A percentile compares a stretch with the other conserved stretches of the same genome.
These are phyloP conservation scores for Leptinotarsa juncta DNA, from an alignment of 2,888 invertebrate species.

Conservation along the genomic window DNA sequence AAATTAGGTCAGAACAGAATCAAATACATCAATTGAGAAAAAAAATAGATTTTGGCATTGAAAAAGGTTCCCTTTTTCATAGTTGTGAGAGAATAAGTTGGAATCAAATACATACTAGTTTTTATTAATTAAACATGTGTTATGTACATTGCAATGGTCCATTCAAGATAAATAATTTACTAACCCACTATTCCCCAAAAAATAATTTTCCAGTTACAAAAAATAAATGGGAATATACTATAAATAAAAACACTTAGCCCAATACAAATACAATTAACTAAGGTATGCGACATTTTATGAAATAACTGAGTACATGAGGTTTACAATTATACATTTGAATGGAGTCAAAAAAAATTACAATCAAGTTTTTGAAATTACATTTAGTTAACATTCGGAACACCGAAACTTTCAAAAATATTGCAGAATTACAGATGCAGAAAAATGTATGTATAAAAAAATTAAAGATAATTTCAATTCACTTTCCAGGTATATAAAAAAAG, in stretches of 20 bases:
- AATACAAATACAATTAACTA: not conserved
- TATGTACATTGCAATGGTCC: conserved; percentile 14
- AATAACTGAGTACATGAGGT: not conserved
- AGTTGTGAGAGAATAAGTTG: no score
- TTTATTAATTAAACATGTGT: not conserved
- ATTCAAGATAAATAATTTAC: conserved; percentile 7
- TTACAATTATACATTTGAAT: not conserved
- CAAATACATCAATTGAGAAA: no score
- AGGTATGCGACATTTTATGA: not conserved
- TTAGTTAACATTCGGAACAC: not conserved
- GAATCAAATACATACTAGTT: conserved; percentile 10
- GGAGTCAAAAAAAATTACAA: not conserved
- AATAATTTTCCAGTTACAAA: not conserved
- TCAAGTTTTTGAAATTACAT: not conserved
- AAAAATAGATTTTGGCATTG: no score
- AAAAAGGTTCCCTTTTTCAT: no score
- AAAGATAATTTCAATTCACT: no score
- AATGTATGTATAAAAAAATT: no score
- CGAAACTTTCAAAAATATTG: no score
- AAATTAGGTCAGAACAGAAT: no score
- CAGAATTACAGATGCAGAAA: no score
- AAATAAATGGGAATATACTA: not conserved
- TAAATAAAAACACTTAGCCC: no score
- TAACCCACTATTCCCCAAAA: not conserved
- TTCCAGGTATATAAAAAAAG: no score